Base-by-base conservation (phyloP, 2,888 invertebrate genomes). In the Theodoxus fluviatilis region DNA sequence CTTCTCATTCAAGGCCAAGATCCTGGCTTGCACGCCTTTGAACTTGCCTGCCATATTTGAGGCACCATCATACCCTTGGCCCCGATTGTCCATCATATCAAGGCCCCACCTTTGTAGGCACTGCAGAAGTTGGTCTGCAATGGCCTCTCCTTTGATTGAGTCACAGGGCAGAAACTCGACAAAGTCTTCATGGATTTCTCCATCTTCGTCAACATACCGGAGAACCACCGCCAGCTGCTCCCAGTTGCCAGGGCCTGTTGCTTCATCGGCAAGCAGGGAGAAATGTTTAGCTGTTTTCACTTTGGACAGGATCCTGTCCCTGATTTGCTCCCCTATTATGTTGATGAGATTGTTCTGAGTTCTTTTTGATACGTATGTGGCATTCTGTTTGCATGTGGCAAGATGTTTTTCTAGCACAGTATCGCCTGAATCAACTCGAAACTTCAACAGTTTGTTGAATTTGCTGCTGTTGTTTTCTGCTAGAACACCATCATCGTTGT, bases 261-360 rank as follows among this genome's bases (percentile, higher is more conserved):
- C 73, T 38, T 77, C 74, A 49, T 76, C 77, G 38, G 71, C 75
- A 47, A 75, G 71, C 52, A 75, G 55, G 9, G 68, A 61, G 67
- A 74, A 75, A 57, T 65, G 73, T 43, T 64, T 3, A 22, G 73
- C 68, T 35, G 64, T 18, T 38, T 31, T 64, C 12, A 71, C 64
- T 49, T 71, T 59, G 33, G 38, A 3, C 1, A 73, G 68, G 9
- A 78, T 63, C 7, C 40, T 64, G 38, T 63, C 35, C 35, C 43
- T 33, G 15, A 76, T 71, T 1, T 70, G 22, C 3, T 72, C 43
- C 18, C 52, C 71, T 71, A 70, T 69, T 9, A 74, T 28, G 18
- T 43, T 49, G 1, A 78, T 67, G 1, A 75, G 28, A 25, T 74
- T 70, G 38, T 74, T 78, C 68, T 76, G 76, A 28, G 73, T 74